phyloP scores from a whole-genome alignment of 2,113 vertebrate species.

The Notarius quadriscutis region DNA sequence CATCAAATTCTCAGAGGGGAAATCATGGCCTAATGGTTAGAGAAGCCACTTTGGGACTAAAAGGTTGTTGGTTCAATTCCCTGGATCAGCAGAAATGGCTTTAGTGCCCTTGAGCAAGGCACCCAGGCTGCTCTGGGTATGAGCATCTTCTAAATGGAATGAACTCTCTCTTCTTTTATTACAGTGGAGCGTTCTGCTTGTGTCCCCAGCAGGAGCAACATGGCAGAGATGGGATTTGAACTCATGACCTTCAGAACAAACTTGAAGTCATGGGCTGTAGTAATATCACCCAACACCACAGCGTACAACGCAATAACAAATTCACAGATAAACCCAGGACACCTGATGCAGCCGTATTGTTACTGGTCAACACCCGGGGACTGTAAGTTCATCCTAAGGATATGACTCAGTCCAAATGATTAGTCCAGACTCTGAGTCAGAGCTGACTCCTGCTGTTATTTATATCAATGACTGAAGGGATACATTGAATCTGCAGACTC shows the following conservation, averaged over 20 bases:
- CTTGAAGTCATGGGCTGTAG: not conserved
- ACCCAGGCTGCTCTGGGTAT: too few species aligned
- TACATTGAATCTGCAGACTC: not conserved
- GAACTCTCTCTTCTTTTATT: too few species aligned
- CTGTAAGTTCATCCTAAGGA: not conserved
- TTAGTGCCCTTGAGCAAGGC: too few species aligned
- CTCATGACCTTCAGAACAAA: not conserved
- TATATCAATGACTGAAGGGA: slow-evolving; percentile 3
- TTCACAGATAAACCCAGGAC: not conserved
- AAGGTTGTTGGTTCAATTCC: too few species aligned
- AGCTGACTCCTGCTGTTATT: slow-evolving; percentile 1
- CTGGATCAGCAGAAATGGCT: too few species aligned
- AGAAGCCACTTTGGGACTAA: too few species aligned
- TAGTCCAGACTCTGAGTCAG: not conserved
- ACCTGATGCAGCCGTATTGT: not conserved
- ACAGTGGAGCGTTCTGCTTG: too few species aligned
- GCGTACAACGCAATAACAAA: not conserved
- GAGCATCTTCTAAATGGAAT: too few species aligned
- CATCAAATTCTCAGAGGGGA: too few species aligned
- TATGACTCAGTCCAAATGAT: not conserved
- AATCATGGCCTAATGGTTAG: too few species aligned
- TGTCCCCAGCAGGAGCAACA: too few species aligned
- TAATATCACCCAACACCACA: not conserved
- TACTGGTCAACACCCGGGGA: not conserved
- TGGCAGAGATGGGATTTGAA: too few species aligned